Evolutionary conservation across 2,888 invertebrate genomes (phyloP), one percentile per base, ranked within the genome.

Genomic region (Caenorhabditis panamensis): DNA sequence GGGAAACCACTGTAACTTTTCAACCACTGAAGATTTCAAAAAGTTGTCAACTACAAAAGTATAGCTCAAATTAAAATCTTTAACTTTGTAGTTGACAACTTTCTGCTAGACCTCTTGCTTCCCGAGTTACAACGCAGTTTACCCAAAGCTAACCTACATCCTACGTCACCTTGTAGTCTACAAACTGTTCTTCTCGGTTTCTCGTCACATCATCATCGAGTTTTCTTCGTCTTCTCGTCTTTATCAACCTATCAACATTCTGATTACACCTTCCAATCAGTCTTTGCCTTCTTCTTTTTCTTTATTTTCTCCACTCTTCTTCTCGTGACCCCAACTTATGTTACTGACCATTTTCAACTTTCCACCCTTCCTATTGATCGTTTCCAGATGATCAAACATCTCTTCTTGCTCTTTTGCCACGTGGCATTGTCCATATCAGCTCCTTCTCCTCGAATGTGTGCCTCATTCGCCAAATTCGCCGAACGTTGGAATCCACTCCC

Each of bases 401-500:
- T 59, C 13, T 2, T 69, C n/a, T 16, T 22, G 9, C 26, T 69
- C 5, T 44, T 69, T 16, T 58, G 62, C 58, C 58, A 68, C 64
- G 63, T 69, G 47, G 51, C 63, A 24, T 9, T 78, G 0, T 0
- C 26, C 11, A 20, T 24, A 1, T 26, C 64, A 22, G 67, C 72
- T 41, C 83, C 83, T 20, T 79, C 84, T 0, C 47, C 82, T 4
- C 51, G 64, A 2, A 86, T 86, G 85, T 88, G 88, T 58, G 69
- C 73, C 1, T 84, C 85, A 8, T 88, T 88, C 56, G 85, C 86
- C 20, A 85, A 86, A 49, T 87, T 87, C 63, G 87, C 85, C 6
- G 82, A 83, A 63, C 53, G 80, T 63, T 88, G 88, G 88, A 87
- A 88, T 79, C 86, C 88, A 13, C 73, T 86, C 18, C 88, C 88